Evolutionary conservation across 2,797 vertebrate genomes (phyloP), one percentile per base, ranked within the genome.

Genomic region (Natrix natrix): DNA sequence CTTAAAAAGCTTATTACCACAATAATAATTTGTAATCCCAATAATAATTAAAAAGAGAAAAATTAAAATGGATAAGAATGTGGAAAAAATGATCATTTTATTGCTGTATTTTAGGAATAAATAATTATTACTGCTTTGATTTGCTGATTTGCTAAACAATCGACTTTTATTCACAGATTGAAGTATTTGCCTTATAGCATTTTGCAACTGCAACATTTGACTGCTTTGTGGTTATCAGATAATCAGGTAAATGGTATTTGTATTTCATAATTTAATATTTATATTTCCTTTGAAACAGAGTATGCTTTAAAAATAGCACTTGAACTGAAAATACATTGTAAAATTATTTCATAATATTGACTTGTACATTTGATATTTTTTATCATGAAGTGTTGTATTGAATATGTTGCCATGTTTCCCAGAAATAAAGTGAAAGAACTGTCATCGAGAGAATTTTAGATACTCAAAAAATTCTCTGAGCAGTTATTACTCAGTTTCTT

Each of bases 221-320:
- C 99, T 87, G 99, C 99, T 22, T 99, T 99, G 99, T 99, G 99
- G 99, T 98, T 99, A 89, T 99, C 99, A 91, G 99, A 99, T 97
- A 99, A 99, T 97, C 99, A 99, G 99, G 99, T 99, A 95, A 95
- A 92, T 91, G 88, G 92, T 61, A 89, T 91, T 96, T 74, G 86
- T 63, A 88, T 37, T 16, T 37, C n/a, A 90, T 87, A 59, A 91
- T 37, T 24, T 83, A 24, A 10, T 83, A 24, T 24, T 48, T 83
- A 48, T 83, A 48, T 48, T 90, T 94, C 5, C 24, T 93, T 37
- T 11, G 37, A 26, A 56, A 61, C 88, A 14, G 11, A 88, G 28
- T 10, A 1, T 83, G 78, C 10, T 93, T 87, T 55, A 32, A 88
- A 92, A 93, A 8, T 8, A 32, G 52, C 28, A 92, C 1, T 86